Conservation (phyloP, 2,888 invertebrate genomes). For the Heteromurus nitidus region DNA sequence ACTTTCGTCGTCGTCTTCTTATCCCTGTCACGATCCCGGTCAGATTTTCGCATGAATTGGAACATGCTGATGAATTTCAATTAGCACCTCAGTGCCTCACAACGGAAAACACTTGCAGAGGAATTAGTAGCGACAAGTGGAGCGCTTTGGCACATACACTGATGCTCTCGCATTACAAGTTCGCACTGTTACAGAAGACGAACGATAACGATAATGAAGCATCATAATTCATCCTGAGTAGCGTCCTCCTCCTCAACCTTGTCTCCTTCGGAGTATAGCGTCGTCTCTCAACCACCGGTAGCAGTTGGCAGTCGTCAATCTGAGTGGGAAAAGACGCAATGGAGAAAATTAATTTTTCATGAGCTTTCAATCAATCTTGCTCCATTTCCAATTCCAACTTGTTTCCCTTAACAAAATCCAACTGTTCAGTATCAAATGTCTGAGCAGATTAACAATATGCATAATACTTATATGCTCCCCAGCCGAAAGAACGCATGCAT, state of each 20-base stretch:
- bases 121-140: neutral
- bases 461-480: too few relatives aligned
- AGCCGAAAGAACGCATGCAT: too few relatives aligned
- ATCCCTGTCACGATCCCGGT: slow-evolving; percentile 80
- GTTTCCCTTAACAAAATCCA: too few relatives aligned
- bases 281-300: too few relatives aligned
- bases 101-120: neutral
- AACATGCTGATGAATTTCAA: slow-evolving; percentile 81
- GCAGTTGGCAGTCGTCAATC: too few relatives aligned
- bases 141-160: neutral
- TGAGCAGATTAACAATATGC: too few relatives aligned
- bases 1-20: slow-evolving; percentile 86
- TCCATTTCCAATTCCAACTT: too few relatives aligned
- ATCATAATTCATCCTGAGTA: slow-evolving; percentile 6
- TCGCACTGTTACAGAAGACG: neutral
- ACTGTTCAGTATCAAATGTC: too few relatives aligned
- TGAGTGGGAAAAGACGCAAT: too few relatives aligned
- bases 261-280: too few relatives aligned
- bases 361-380: slow-evolving; percentile 1
- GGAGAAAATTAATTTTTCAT: slow-evolving; percentile 12
- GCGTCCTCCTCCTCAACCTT: too few relatives aligned
- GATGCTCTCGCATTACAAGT: slow-evolving; percentile 5
- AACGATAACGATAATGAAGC: neutral
- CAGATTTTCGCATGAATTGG: slow-evolving; percentile 93
- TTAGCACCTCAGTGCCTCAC: neutral